These are phyloP conservation scores for Trichonephila inaurata DNA, from an alignment of 1,140 invertebrate species.

Conservation along the genomic window DNA sequence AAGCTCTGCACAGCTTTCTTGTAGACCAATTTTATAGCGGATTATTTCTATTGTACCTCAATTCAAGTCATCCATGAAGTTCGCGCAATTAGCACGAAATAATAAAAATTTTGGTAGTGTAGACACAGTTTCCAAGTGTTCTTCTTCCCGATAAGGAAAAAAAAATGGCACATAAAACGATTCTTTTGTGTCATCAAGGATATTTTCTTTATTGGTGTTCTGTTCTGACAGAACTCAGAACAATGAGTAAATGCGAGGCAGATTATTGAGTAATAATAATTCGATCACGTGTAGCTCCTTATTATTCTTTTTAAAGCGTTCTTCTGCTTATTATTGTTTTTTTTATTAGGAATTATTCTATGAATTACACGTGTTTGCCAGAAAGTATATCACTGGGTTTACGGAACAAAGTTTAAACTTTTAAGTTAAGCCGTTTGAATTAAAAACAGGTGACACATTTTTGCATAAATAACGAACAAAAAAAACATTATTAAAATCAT, in stretches of 20 bases:
- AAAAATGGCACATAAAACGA: background rate
- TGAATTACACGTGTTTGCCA: no score
- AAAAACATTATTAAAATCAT: no score
- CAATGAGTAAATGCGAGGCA: background rate
- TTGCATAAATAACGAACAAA: no score
- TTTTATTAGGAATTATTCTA: no score
- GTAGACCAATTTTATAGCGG: background rate
- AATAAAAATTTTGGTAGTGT: background rate
- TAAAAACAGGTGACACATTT: no score
- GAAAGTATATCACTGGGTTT: no score
- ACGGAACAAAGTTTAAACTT: no score
- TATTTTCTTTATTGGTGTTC: background rate
- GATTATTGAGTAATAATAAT: background rate
- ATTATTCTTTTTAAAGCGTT: background rate
- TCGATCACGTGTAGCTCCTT: background rate
- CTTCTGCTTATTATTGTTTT: background rate
- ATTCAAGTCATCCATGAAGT: background rate
- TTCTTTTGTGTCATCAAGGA: background rate
- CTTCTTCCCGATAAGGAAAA: background rate
- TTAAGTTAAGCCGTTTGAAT: no score
- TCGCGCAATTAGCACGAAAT: background rate
- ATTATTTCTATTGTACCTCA: background rate
- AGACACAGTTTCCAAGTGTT: background rate
- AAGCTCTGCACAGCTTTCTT: background rate
- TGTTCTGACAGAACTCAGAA: background rate